phyloP scores from a whole-genome alignment of 2,797 vertebrate genomes.

The Paratrypauchen microcephalus region DNA sequence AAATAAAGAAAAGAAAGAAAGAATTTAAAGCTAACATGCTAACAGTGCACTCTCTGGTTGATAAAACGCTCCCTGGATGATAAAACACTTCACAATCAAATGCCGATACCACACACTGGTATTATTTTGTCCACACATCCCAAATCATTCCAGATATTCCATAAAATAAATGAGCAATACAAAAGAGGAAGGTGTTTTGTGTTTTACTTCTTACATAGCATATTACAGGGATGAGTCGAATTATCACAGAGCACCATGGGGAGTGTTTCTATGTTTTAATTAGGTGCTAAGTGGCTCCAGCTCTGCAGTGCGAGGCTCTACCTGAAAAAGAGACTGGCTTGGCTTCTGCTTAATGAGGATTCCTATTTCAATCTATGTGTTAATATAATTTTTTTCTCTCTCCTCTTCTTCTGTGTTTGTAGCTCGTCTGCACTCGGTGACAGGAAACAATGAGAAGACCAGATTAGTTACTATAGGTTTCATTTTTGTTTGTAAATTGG shows the following conservation, averaged over 20 bases:
- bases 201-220: conserved; percentile 44
- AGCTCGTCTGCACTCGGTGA: conserved; percentile 4
- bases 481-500: no score
- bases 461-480: neutral
- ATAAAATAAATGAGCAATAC: conserved; percentile 46
- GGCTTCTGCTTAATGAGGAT: conserved; percentile 68
- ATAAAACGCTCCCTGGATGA: no score
- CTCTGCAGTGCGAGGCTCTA: conserved; percentile 60
- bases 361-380: conserved; percentile 69
- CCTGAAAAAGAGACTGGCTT: conserved; percentile 57
- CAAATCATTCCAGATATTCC: conserved; percentile 1
- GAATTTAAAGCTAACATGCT: no score
- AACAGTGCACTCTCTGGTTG: no score
- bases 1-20: no score
- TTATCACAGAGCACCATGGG: conserved; percentile 60
- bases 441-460: conserved; percentile 12
- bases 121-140: no score
- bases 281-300: conserved; percentile 76
- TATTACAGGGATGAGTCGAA: conserved; percentile 43
- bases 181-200: conserved; percentile 45
- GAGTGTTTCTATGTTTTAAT: conserved; percentile 74
- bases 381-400: conserved; percentile 57
- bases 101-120: no score
- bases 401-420: conserved; percentile 3
- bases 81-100: no score